These are phyloP conservation scores for Ditylenchus dipsaci DNA, from an alignment of 1,140 invertebrate species.

Conservation along the genomic window DNA sequence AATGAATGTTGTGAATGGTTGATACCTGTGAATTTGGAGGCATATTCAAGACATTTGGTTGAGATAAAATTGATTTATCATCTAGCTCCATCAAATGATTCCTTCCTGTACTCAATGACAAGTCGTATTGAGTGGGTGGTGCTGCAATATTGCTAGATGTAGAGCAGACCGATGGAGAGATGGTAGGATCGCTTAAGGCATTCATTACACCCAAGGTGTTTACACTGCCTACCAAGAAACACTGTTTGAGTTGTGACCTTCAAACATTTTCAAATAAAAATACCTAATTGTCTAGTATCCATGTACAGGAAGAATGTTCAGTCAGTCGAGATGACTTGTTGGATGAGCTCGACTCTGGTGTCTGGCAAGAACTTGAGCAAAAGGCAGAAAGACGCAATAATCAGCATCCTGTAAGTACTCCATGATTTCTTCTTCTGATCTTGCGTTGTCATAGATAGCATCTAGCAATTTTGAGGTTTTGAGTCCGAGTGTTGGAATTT, in stretches of 20 bases:
- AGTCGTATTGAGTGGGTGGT: too few species aligned
- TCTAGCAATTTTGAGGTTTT: constrained; percentile 16
- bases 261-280: background rate
- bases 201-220: background rate
- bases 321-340: background rate
- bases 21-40: too few species aligned
- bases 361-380: background rate
- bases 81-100: too few species aligned
- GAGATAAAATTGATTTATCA: background rate
- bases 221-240: background rate
- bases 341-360: background rate
- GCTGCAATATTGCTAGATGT: too few species aligned
- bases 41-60: background rate
- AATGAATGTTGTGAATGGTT: background rate
- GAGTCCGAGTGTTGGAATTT: constrained; percentile 8
- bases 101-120: too few species aligned
- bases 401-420: constrained; percentile 19
- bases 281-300: background rate
- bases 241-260: background rate
- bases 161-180: too few species aligned
- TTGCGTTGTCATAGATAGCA: constrained; percentile 24
- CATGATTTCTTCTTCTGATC: constrained; percentile 21
- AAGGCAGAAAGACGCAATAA: constrained; percentile 19
- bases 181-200: too few species aligned
- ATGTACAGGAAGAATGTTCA: background rate